Conservation (phyloP, 2,113 vertebrate genomes). For the Hylia prasina region DNA sequence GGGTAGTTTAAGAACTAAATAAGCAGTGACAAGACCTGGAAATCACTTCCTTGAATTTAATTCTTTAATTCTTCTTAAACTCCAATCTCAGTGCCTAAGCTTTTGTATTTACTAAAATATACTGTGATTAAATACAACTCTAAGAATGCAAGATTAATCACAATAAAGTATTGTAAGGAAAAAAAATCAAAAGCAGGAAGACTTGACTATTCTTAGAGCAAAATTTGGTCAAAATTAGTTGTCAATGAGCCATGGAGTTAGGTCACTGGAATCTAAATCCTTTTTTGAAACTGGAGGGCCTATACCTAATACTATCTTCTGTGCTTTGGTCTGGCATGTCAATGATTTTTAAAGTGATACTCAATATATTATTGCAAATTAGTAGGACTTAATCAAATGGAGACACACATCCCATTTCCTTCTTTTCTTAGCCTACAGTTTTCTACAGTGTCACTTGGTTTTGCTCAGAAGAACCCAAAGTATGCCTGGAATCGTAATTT, state of each 20-base stretch:
- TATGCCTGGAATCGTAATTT: constrained; percentile 11
- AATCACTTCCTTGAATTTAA: not conserved
- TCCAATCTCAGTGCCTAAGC: not conserved
- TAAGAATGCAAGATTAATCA: not conserved
- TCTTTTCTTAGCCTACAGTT: constrained; percentile 9
- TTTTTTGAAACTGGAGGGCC: not conserved
- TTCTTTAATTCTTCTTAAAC: not conserved
- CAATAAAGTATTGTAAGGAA: not conserved
- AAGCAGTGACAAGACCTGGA: not conserved
- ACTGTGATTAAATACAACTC: not conserved
- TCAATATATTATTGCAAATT: not conserved
- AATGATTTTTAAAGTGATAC: not conserved
- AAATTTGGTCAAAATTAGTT: not conserved
- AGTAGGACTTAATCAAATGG: not conserved
- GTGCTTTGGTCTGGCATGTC: not conserved
- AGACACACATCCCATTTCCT: not conserved
- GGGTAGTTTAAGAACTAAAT: not conserved
- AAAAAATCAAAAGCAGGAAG: not conserved
- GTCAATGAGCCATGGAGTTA: not conserved
- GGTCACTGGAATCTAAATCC: not conserved
- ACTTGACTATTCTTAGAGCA: not conserved
- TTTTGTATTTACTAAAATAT: not conserved
- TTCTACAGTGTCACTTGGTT: not conserved
- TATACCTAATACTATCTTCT: not conserved
- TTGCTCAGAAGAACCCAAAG: constrained; percentile 29